A percentile compares a stretch with the other conserved stretches of the same genome.
Evolutionary conservation across 2,888 invertebrate genomes (phyloP).

Genomic region (Troilus luridus): DNA sequence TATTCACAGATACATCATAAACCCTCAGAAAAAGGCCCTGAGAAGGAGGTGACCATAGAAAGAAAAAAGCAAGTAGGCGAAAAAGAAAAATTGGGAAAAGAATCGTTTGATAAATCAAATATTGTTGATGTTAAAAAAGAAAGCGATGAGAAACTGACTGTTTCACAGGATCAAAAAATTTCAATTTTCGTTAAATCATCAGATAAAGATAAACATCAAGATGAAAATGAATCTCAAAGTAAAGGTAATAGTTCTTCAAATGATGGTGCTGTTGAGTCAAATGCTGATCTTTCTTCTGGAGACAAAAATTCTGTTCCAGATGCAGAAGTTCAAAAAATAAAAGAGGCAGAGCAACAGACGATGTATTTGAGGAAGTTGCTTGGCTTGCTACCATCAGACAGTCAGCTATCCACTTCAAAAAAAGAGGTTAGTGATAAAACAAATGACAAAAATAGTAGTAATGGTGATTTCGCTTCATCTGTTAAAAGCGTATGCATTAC

Average conservation of each 20-base stretch:
- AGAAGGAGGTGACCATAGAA: slow-evolving; percentile 44
- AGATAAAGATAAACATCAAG: slow-evolving; percentile 6
- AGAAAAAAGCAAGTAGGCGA: slow-evolving; percentile 53
- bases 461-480: slow-evolving; percentile 54
- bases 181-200: slow-evolving; percentile 49
- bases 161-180: slow-evolving; percentile 33
- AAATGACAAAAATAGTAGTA: slow-evolving; percentile 40
- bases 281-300: slow-evolving; percentile 12
- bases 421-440: slow-evolving; percentile 54
- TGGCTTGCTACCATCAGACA: slow-evolving; percentile 55
- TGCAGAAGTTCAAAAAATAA: slow-evolving; percentile 61
- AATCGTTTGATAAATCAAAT: slow-evolving; percentile 29
- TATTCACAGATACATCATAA: slow-evolving; percentile 59
- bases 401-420: not conserved
- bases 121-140: not conserved
- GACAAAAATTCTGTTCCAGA: slow-evolving; percentile 44
- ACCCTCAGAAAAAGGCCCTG: slow-evolving; percentile 50
- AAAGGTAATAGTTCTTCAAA: slow-evolving; percentile 31
- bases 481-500: slow-evolving; percentile 48
- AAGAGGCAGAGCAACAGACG: slow-evolving; percentile 62
- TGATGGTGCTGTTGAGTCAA: slow-evolving; percentile 39
- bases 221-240: slow-evolving; percentile 5
- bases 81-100: slow-evolving; percentile 31
- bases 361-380: slow-evolving; percentile 61
- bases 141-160: not conserved